These are phyloP conservation scores for Alectoris magna DNA, from an alignment of 2,797 vertebrate species.

Conservation along the genomic window DNA sequence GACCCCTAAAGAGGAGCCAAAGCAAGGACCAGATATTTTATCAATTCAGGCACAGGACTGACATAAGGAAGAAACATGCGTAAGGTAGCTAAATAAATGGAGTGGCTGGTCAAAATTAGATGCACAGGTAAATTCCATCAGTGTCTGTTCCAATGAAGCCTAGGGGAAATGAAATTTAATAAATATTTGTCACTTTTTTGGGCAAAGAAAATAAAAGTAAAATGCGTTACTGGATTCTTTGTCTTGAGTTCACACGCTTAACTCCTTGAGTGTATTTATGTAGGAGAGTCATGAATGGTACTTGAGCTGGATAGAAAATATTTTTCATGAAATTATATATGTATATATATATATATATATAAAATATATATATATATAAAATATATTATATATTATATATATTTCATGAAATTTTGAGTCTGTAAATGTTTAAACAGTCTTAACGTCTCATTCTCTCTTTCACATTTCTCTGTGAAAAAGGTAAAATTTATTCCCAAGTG, in stretches of 20 bases:
- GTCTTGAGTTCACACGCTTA: not conserved
- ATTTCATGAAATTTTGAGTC: not conserved
- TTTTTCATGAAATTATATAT: not conserved
- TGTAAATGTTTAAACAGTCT: not conserved
- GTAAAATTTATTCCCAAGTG: not conserved
- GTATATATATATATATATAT: too few species aligned
- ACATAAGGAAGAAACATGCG: not conserved
- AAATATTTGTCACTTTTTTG: not conserved
- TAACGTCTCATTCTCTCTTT: not conserved
- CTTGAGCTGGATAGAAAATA: not conserved
- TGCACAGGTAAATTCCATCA: not conserved
- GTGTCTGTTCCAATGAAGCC: not conserved
- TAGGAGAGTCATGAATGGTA: not conserved
- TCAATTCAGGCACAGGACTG: not conserved
- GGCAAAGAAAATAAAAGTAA: not conserved
- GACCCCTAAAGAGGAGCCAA: not conserved
- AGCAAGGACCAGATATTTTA: not conserved
- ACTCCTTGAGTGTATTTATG: not conserved
- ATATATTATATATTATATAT: too few species aligned
- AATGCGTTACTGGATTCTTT: not conserved
- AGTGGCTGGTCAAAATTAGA: not conserved
- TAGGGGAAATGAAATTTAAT: not conserved
- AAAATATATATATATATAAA: too few species aligned
- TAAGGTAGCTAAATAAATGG: not conserved
- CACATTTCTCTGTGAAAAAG: not conserved